phyloP scores from a whole-genome alignment of 2,113 vertebrate genomes.

The Ornithorhynchus anatinus region DNA sequence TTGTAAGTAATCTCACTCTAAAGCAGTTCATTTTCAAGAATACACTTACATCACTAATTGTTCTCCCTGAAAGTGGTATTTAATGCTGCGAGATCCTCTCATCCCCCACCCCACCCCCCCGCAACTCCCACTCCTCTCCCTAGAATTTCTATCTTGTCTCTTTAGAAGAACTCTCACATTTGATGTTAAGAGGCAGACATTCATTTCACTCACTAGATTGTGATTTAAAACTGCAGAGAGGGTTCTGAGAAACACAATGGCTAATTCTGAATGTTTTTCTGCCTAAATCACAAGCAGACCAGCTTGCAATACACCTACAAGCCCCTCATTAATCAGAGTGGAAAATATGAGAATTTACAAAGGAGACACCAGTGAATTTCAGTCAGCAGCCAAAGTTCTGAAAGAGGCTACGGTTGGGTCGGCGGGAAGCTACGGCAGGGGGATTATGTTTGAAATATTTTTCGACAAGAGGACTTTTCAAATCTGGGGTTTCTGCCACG shows the following conservation, averaged over 20 bases:
- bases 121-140: constrained; percentile 17
- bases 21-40: constrained; percentile 66
- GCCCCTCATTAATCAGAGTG: no score
- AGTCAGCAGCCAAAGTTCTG: no score
- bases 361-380: no score
- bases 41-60: constrained; percentile 77
- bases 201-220: not conserved
- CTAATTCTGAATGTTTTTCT: not conserved
- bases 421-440: no score
- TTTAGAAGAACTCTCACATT: constrained; percentile 30
- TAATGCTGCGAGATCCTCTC: constrained; percentile 67
- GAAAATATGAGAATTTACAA: no score
- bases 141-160: constrained; percentile 21
- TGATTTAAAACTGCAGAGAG: not conserved
- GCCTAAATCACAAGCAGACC: no score
- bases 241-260: not conserved
- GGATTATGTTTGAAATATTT: no score
- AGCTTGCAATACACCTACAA: no score
- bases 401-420: no score
- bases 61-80: constrained; percentile 75
- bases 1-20: constrained; percentile 73
- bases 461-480: no score
- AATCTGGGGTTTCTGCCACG: no score
- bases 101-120: constrained; percentile 27
- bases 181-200: constrained; percentile 4